These are phyloP conservation scores for Tringa solitaria DNA, from an alignment of 2,113 vertebrate species.

Conservation along the genomic window DNA sequence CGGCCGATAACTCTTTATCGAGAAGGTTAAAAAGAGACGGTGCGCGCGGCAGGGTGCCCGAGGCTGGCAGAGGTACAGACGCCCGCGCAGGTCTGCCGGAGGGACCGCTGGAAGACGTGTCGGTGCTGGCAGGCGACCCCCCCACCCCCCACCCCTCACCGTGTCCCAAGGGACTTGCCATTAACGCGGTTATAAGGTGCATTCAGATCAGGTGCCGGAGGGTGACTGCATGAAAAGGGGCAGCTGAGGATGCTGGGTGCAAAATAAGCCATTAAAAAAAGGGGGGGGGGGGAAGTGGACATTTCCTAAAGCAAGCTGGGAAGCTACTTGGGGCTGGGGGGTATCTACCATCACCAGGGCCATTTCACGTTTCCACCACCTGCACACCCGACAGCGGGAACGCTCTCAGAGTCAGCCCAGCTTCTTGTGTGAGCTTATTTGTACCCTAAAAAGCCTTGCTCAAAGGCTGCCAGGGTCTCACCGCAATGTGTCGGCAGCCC, in stretches of 20 bases:
- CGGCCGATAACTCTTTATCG: background rate
- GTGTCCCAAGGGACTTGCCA: background rate
- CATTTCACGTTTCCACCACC: background rate
- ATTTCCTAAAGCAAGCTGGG: background rate
- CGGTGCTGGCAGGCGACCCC: background rate
- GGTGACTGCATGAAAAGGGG: background rate
- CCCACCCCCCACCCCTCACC: accelerated
- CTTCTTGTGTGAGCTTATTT: accelerated
- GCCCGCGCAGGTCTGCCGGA: background rate
- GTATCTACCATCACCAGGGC: background rate
- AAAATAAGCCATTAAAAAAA: background rate
- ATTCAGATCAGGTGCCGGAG: background rate
- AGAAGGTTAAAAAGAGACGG: slow-evolving; percentile 60
- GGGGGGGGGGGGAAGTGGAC: background rate
- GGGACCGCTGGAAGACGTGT: slow-evolving; percentile 5
- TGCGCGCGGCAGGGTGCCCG: background rate
- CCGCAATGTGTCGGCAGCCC: accelerated
- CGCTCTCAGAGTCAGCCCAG: background rate
- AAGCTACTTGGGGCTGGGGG: background rate
- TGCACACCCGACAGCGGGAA: accelerated
- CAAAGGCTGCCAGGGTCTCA: background rate
- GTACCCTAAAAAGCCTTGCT: background rate
- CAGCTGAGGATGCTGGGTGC: background rate
- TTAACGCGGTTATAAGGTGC: background rate
- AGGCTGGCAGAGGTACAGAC: background rate